Base-by-base conservation (phyloP, 2,797 vertebrate genomes). In the Lepilemur septentrionalis region DNA sequence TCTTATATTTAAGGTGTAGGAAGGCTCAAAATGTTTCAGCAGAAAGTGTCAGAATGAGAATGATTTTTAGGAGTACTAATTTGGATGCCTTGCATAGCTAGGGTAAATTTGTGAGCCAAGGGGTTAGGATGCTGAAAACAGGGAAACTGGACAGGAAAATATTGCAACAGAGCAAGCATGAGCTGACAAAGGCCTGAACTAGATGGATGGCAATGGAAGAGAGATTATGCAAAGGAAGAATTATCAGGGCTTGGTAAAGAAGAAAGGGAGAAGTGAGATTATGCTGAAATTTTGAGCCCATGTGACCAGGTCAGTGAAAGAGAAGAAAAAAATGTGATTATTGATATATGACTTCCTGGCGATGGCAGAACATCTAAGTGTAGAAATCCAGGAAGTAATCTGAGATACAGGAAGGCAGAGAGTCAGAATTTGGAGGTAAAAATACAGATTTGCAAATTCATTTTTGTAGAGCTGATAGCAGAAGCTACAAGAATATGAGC, bases 251-350 rank as follows among this genome's bases (percentile, higher is more conserved):
- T 48, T 59, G 32, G 43, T 41, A 82, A 82, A 15, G 10, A 15
- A 92, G 22, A 67, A 95, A 67, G 17, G 28, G 10, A 15, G 20
- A 88, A 61, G 61, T 20, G 20, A 61, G 30, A 73, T 84, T 30
- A 38, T 30, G 57, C n/a, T 59, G 50, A 61, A 52, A 13, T 65
- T 61, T 43, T 59, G 76, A 94, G 67, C 69, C 50, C 20, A 78
- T 22, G 25, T 87, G 43, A 63, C 50, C 28, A 78, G 43, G 61
- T 41, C 73, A 78, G 80, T 57, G 48, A 90, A 94, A 94, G 63
- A 88, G 81, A 95, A 87, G 55, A 93, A 57, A 75, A 93, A 96
- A 94, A 86, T 57, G 23, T 83, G 84, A 87, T 93, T 70, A 72
- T 50, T 92, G 82, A 73, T 78, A 30, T 59, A 17, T 41, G 46